Evolutionary conservation across 2,797 vertebrate genomes (phyloP).

Genomic region (Hapalemur alaotrensis): DNA sequence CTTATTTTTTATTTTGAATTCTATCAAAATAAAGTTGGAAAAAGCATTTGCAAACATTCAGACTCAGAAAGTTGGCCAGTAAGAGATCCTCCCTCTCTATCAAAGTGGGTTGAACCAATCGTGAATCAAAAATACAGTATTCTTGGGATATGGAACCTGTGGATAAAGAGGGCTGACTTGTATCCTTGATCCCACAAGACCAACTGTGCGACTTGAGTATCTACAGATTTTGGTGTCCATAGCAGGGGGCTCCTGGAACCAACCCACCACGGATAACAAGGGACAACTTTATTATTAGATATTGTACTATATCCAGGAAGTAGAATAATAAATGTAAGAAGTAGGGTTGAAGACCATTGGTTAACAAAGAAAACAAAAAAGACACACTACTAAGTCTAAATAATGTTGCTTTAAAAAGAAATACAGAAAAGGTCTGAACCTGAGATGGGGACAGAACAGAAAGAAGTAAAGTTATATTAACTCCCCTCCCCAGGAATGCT

Average conservation of each 20-base stretch:
- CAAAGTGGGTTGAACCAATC: background rate
- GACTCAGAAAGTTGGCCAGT: background rate
- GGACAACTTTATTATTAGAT: background rate
- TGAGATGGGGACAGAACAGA: background rate
- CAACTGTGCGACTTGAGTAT: background rate
- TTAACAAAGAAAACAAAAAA: background rate
- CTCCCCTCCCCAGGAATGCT: background rate
- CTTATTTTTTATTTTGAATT: background rate
- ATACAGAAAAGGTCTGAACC: background rate
- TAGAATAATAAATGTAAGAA: constrained; percentile 13
- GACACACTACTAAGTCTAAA: background rate
- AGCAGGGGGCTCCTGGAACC: background rate
- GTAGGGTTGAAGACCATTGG: background rate
- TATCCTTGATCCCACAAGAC: background rate
- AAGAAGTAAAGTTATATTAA: background rate
- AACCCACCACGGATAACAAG: background rate
- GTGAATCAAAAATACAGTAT: background rate
- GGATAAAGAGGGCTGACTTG: background rate
- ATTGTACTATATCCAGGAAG: background rate
- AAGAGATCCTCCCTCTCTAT: background rate
- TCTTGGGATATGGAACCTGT: background rate
- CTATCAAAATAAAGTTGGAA: background rate
- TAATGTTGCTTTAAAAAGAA: background rate
- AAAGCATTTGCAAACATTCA: background rate
- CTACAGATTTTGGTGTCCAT: background rate